Evolutionary conservation across 2,888 invertebrate genomes (phyloP), one percentile per base, ranked within the genome.

Genomic region (Stenotaenia linearis): DNA sequence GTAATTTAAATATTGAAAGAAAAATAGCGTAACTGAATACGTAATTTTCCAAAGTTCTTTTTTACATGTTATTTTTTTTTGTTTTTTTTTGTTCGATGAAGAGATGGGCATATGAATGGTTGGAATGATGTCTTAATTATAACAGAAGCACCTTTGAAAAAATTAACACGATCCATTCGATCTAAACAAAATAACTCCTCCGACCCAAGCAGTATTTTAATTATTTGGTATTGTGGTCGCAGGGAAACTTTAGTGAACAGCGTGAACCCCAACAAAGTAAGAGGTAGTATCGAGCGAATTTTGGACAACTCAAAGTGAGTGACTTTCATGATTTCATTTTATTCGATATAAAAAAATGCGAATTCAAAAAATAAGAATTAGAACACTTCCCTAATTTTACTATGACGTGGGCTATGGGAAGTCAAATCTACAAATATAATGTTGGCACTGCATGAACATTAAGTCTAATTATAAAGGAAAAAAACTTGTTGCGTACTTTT

Each of bases 221-320:
- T 69, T 69, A 69, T 69, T 69, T 69, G 69, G 69, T 69, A 69
- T 69, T 25, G 69, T 69, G 69, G 69, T 69, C 69, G 69, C 69
- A 69, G 69, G 69, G 28, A 69, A 23, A 69, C 69, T 25, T 28
- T 25, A 28, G n/a, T 69, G 23, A 69, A 28, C 25, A 61, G 61
- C 61, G 15, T 15, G 61, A 61, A 61, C 1, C 23, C 23, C 23
- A 61, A 3, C 4, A 45, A 45, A 45, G 6, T 15, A 61, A 15
- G 61, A 61, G 61, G 61, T 61, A 61, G 23, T 61, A 61, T 25
- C 28, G 45, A 45, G 45, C 45, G 1, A 45, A 45, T 50, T 40
- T 50, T 7, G 50, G 21, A 50, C 18, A 50, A 50, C 50, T 50
- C 50, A 18, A 5, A 18, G 50, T 50, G 21, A 50, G 15, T 50